Evolutionary conservation across 2,113 vertebrate species (phyloP), one percentile per base, ranked within the genome.

Genomic region (Psammodynastes pulverulentus): DNA sequence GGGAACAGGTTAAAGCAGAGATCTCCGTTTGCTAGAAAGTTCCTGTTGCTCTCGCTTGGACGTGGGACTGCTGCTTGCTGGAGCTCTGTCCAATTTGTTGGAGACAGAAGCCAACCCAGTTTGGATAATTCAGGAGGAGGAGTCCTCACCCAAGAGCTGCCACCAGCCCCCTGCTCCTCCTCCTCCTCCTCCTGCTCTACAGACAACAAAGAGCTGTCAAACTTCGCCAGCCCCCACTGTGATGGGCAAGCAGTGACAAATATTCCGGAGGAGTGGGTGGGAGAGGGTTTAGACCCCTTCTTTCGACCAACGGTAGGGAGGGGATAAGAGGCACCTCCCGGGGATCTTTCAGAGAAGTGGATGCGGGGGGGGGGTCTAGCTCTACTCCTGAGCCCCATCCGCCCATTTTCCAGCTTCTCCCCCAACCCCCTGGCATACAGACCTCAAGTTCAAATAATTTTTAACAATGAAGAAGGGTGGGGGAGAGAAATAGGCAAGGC

Each of bases 161-260:
- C 98, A 97, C 98, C 97, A 98, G 98, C 34, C 34, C 45, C 53
- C 52, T n/a, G 17, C 49, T 46, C 45, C 54, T 29, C 43, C 53
- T 46, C 45, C 54, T 29, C 43, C 53, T 46, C 48, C 17, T 23
- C n/a, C 53, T 12, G 39, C 52, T 98, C 98, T 98, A 98, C 98
- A 98, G 98, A 98, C 98, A 99, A 99, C 99, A 99, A 99, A 99
- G 98, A 99, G 98, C 98, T 99, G 98, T 99, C 98, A 99, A 97
- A 98, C 98, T 98, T 96, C 97, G 96, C 97, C 97, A 98, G 97
- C 97, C 98, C 97, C 54, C 97, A 97, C 95, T 95, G 97, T 97
- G 98, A 98, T 97, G 98, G 97, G 97, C 98, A 94, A 97, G 96
- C 96, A 89, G 96, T 97, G 97, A 98, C 97, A 97, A 97, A 98